Evolutionary conservation across 2,113 vertebrate genomes (phyloP), one percentile per base, ranked within the genome.

Genomic region (Donacobius atricapilla): DNA sequence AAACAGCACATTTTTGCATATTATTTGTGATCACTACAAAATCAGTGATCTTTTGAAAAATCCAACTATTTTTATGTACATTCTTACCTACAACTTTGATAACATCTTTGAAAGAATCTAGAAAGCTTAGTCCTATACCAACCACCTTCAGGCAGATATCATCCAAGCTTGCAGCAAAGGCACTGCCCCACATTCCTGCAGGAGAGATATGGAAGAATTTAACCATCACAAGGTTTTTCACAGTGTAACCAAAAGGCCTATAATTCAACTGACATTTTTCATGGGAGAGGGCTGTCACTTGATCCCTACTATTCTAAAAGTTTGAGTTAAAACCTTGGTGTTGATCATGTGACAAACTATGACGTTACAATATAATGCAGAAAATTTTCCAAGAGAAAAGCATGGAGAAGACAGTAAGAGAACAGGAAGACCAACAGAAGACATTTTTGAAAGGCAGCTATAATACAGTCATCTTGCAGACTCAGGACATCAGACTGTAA

Each of bases 171-270:
- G 97, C 97, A 60, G 98, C 98, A 75, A 98, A 98, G 56, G 98
- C 98, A 39, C 98, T 98, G 65, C 98, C 97, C 98, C 98, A 98
- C 44, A 98, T 84, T 51, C 98, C 98, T 98, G 63, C 5, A 86
- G 47, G 23, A 83, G 44, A 94, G 81, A 96, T 2, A 6, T 3
- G 3, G 16, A 83, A 92, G 15, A 70, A 56, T 64, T 89, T 75
- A 86, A 69, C 31, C 45, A 15, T 56, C 24, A 37, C 35, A 48
- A 76, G 15, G 18, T 12, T 91, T 88, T 54, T 58, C 71, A 78
- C 5, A 5, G 11, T 23, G 23, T 30, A 72, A 72, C 30, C 25
- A 51, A 37, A 77, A 88, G 18, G 20, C 11, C 42, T 63, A 10
- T 18, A 87, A 82, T 48, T 90, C 45, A n/a, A 13, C 13, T 58